Percentiles rank a stretch among this genome's conserved stretches.
Conservation (phyloP, 2,797 vertebrate genomes). For the Ctenosaura bakeri region DNA sequence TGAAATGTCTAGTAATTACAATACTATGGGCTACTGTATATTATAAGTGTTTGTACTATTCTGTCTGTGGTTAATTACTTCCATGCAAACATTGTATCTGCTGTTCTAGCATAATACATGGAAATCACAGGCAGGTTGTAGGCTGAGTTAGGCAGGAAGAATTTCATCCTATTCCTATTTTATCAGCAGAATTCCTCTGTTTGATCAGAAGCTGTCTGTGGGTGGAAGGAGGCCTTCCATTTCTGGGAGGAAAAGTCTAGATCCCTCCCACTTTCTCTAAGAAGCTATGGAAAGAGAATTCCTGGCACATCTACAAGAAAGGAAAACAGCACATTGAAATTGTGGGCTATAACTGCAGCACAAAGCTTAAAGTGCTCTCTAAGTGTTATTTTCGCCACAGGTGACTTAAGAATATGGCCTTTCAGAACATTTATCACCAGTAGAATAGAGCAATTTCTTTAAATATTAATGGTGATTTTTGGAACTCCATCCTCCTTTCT, state of each 20-base stretch:
- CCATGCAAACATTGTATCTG: neutral
- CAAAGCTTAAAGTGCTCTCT: conserved; percentile 38
- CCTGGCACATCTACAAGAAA: neutral
- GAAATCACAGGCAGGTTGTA: neutral
- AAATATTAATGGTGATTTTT: conserved; percentile 24
- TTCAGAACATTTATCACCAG: conserved; percentile 13
- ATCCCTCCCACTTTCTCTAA: conserved; percentile 12
- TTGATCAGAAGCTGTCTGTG: neutral
- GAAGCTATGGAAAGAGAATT: neutral
- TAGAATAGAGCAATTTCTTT: conserved; percentile 42
- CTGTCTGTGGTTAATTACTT: neutral
- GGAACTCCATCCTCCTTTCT: conserved; percentile 25
- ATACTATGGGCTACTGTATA: neutral
- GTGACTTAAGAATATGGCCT: conserved; percentile 46
- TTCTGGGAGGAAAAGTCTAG: neutral
- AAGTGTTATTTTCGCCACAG: conserved; percentile 34
- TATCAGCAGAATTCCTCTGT: neutral
- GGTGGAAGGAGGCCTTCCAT: neutral
- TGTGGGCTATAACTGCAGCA: conserved; percentile 15
- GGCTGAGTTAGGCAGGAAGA: neutral
- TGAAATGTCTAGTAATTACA: neutral
- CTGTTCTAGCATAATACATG: neutral
- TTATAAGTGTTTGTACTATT: neutral
- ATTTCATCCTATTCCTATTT: neutral
- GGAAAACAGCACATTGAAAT: conserved; percentile 27